phyloP scores from a whole-genome alignment of 2,797 vertebrate genomes.

The Peromyscus attwateri region DNA sequence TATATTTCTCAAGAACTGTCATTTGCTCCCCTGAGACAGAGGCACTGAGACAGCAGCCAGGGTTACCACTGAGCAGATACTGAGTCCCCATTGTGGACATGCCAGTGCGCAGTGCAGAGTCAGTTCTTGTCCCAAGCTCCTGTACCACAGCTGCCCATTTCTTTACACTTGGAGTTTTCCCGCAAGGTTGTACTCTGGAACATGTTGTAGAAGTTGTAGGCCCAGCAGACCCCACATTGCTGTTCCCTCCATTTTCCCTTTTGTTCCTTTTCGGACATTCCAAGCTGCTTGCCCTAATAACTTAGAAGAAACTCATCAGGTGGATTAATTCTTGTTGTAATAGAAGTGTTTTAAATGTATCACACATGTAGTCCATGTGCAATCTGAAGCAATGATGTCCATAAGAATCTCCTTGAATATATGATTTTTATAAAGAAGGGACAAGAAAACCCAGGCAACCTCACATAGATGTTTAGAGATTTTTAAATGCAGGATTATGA shows the following conservation, averaged over 20 bases:
- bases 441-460: not conserved
- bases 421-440: not conserved
- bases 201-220: not conserved
- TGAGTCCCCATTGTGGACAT: not conserved
- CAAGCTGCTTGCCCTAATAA: not conserved
- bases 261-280: not conserved
- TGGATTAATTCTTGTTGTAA: not conserved
- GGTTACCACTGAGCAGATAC: not conserved
- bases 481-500: not conserved
- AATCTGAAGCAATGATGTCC: not conserved
- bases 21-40: not conserved
- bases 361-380: not conserved
- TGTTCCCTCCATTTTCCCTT: not conserved
- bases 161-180: not conserved
- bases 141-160: not conserved
- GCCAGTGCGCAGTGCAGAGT: not conserved
- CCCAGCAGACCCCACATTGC: not conserved
- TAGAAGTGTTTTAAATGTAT: not conserved
- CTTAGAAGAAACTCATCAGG: slow-evolving; percentile 9
- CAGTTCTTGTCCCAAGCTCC: not conserved
- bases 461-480: not conserved
- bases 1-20: slow-evolving; percentile 47
- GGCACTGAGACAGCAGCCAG: not conserved
- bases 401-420: not conserved
- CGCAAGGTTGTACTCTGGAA: not conserved